A percentile compares a stretch with the other conserved stretches of the same genome.
phyloP scores from a whole-genome alignment of 2,113 vertebrate genomes.

The Gymnorhina tibicen region DNA sequence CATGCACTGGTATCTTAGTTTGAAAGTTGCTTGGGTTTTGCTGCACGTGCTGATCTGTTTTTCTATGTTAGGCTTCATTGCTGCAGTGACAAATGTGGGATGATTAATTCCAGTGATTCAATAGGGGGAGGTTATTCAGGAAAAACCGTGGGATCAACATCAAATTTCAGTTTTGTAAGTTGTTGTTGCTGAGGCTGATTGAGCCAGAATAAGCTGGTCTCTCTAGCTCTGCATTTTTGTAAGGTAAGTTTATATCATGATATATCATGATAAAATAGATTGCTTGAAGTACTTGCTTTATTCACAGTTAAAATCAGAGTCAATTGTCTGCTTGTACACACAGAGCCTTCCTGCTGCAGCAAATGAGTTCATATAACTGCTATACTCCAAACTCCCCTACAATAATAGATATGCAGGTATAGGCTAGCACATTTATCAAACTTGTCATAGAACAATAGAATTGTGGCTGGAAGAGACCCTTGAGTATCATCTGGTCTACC shows the following conservation, averaged over 20 bases:
- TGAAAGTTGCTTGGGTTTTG: background rate
- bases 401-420: background rate
- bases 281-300: background rate
- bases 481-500: background rate
- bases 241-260: background rate
- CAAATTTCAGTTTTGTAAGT: background rate
- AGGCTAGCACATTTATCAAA: background rate
- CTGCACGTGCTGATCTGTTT: background rate
- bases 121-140: background rate
- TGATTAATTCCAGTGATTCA: background rate
- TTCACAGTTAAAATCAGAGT: background rate
- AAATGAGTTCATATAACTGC: background rate
- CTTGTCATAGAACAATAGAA: background rate
- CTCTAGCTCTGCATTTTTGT: background rate
- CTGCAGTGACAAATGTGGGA: background rate
- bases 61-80: background rate
- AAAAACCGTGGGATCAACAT: background rate
- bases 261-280: background rate
- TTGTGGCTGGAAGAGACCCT: background rate
- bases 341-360: background rate
- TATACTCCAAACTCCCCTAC: background rate
- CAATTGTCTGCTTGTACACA: background rate
- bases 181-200: background rate
- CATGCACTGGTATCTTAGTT: background rate
- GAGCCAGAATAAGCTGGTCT: background rate